Conservation (phyloP, 2,113 vertebrate species). For the Anthoscopus minutus region DNA sequence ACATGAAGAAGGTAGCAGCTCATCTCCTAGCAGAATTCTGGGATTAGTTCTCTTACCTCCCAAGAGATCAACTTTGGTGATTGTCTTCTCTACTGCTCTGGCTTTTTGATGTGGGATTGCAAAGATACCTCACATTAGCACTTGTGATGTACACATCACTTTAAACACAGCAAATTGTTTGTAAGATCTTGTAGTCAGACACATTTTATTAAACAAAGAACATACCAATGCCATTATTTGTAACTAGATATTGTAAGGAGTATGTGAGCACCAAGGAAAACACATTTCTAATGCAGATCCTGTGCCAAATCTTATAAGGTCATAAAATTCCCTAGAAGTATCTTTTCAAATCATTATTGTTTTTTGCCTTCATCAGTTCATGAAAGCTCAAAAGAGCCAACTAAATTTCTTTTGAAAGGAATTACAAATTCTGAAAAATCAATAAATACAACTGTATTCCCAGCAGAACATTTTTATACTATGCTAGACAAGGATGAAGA, state of each 20-base stretch:
- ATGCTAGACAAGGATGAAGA: conserved; percentile 46
- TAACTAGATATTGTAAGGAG: background rate
- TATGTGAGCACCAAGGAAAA: background rate
- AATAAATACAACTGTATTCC: conserved; percentile 46
- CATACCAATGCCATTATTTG: background rate
- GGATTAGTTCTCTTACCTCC: background rate
- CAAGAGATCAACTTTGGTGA: background rate
- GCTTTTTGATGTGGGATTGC: background rate
- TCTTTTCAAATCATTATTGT: background rate
- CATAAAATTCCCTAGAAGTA: background rate
- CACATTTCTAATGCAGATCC: background rate
- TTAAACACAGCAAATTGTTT: background rate
- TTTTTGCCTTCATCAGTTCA: background rate
- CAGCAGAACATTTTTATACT: conserved; percentile 18
- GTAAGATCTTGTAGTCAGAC: background rate
- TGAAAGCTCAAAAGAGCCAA: conserved; percentile 7
- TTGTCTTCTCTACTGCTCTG: background rate
- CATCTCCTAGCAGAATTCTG: background rate
- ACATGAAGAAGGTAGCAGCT: background rate
- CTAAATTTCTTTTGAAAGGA: conserved; percentile 20
- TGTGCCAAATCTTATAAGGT: background rate
- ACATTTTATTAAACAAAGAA: background rate
- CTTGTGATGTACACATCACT: background rate
- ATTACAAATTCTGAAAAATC: conserved; percentile 47
- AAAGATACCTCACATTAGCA: background rate